Conservation (phyloP, 2,797 vertebrate species). For the Danionella dracula region DNA sequence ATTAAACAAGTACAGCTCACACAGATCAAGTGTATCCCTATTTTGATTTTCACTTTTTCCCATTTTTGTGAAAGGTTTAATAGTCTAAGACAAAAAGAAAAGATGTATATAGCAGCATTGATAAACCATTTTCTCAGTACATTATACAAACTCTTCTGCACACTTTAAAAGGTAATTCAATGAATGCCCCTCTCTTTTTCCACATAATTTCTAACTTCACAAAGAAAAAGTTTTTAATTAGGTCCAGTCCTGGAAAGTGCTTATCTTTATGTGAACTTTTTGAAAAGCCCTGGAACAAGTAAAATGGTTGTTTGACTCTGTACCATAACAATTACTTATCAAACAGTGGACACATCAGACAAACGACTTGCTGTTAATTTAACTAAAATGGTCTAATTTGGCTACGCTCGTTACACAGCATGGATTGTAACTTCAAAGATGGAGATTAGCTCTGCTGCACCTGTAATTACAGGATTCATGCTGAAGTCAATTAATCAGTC, state of each 20-base stretch:
- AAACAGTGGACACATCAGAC: constrained; percentile 11
- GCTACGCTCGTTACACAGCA: background rate
- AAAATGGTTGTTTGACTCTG: constrained; percentile 12
- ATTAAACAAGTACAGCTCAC: no score
- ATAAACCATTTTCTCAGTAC: no score
- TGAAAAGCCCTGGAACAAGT: background rate
- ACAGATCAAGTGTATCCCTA: no score
- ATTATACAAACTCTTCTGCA: no score
- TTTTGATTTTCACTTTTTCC: no score
- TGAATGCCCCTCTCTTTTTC: background rate
- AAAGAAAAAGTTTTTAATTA: constrained; percentile 20
- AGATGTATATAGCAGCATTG: no score
- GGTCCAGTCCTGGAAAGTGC: background rate
- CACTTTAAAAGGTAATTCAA: background rate
- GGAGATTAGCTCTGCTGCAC: background rate
- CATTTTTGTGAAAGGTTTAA: no score
- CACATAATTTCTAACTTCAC: background rate
- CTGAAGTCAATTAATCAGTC: constrained; percentile 9
- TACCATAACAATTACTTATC: constrained; percentile 21
- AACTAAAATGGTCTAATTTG: background rate
- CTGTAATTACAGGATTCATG: constrained; percentile 28
- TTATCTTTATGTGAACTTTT: constrained; percentile 10
- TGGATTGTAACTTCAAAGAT: background rate
- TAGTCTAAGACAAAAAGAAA: no score
- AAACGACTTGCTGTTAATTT: constrained; percentile 23